Conservation (phyloP, 2,888 invertebrate species). For the Podabrus alpinus region DNA sequence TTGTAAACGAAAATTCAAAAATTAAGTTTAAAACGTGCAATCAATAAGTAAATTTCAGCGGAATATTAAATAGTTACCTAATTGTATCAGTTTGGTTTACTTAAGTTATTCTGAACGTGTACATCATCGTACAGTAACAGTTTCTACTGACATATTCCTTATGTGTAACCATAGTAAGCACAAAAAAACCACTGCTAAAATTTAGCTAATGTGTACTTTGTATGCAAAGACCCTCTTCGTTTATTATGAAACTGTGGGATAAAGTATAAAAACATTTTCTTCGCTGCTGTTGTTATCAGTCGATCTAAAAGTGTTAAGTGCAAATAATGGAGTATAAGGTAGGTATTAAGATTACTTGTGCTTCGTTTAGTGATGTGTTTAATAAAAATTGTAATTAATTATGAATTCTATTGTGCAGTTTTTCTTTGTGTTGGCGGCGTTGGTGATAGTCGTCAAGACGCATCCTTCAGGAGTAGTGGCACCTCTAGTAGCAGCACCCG, state of each 20-base stretch:
- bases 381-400: constrained; percentile 9
- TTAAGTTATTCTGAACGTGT: neutral
- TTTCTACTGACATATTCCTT: neutral
- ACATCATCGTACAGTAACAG: neutral
- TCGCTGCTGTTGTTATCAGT: constrained; percentile 24
- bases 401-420: constrained; percentile 30
- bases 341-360: constrained; percentile 20
- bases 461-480: constrained; percentile 24
- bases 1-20: neutral
- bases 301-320: constrained; percentile 4
- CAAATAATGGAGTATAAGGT: constrained; percentile 34
- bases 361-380: constrained; percentile 15
- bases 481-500: constrained; percentile 42
- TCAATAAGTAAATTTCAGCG: neutral
- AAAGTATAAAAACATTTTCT: constrained; percentile 20
- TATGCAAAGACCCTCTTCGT: constrained; percentile 8
- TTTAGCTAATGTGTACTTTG: constrained; percentile 13
- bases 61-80: constrained; percentile 4
- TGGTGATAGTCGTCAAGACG: constrained; percentile 35
- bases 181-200: constrained; percentile 9
- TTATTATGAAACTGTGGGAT: constrained; percentile 18
- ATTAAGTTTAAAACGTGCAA: neutral
- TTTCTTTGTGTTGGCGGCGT: constrained; percentile 34
- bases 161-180: neutral
- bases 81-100: neutral